phyloP scores from a whole-genome alignment of 2,113 vertebrate species.

The Polyodon spathula region DNA sequence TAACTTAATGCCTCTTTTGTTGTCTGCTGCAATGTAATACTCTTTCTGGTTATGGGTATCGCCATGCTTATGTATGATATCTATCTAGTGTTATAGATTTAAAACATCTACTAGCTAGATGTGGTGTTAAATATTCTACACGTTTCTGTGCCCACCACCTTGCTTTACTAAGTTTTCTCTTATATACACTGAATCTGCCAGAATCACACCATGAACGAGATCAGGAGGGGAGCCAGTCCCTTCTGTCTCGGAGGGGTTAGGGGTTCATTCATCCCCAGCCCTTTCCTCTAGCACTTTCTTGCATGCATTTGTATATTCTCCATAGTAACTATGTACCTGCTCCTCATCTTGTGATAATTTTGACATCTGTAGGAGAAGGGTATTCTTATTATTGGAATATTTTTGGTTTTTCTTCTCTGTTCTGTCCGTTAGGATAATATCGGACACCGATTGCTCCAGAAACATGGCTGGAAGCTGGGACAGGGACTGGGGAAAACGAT shows the following conservation, averaged over 20 bases:
- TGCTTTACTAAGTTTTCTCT: slow-evolving; percentile 2
- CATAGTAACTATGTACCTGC: slow-evolving; percentile 48
- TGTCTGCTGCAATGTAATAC: slow-evolving; percentile 67
- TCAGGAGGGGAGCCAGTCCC: too few species aligned
- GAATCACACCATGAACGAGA: slow-evolving; percentile 1
- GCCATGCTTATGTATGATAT: slow-evolving; percentile 56
- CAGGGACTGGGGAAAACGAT: slow-evolving; percentile 96
- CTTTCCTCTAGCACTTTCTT: neutral
- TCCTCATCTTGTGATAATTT: slow-evolving; percentile 49
- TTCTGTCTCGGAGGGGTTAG: too few species aligned
- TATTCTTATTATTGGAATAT: slow-evolving; percentile 99
- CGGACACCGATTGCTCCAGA: slow-evolving; percentile 97
- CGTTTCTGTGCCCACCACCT: neutral
- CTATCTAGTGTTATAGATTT: slow-evolving; percentile 3
- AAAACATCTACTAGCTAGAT: slow-evolving; percentile 2
- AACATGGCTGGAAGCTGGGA: slow-evolving; percentile 99
- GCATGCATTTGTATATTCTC: slow-evolving; percentile 30
- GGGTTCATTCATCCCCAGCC: neutral
- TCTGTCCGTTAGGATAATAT: slow-evolving; percentile 98
- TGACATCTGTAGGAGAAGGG: slow-evolving; percentile 69
- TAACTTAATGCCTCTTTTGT: slow-evolving; percentile 60
- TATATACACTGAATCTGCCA: slow-evolving; percentile 12
- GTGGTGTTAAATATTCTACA: slow-evolving; percentile 6
- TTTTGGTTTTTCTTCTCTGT: slow-evolving; percentile 97
- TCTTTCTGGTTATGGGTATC: slow-evolving; percentile 78